phyloP scores from a whole-genome alignment of 1,140 invertebrate species.

The Trinorchestia longiramus region DNA sequence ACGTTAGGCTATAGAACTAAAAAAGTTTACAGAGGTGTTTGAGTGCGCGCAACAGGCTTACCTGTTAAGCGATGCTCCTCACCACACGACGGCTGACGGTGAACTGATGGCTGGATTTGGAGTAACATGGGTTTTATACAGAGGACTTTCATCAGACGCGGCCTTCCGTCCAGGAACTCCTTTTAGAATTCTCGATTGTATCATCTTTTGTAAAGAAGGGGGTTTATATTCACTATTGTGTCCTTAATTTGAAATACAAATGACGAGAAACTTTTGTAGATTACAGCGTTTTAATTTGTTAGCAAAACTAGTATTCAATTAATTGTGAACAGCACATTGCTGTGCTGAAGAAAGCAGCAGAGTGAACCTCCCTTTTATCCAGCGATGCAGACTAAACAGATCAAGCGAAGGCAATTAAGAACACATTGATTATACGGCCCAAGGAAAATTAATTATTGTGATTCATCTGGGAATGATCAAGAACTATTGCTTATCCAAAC shows the following conservation, averaged over 20 bases:
- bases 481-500: too few relatives aligned
- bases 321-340: not conserved
- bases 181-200: not conserved
- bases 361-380: not conserved
- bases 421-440: not conserved
- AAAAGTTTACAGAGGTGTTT: not conserved
- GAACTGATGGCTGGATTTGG: constrained; percentile 4
- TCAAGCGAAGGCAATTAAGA: not conserved
- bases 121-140: not conserved
- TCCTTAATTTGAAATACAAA: not conserved
- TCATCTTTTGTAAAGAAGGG: not conserved
- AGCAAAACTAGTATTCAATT: not conserved
- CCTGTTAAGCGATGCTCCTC: not conserved
- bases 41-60: not conserved
- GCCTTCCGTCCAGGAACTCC: not conserved
- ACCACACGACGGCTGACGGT: constrained; percentile 46
- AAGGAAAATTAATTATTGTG: not conserved
- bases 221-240: not conserved
- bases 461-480: too few relatives aligned
- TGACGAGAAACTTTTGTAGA: not conserved
- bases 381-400: not conserved
- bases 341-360: not conserved
- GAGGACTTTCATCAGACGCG: constrained; percentile 16
- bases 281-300: not conserved
- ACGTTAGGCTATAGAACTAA: not conserved